Base-by-base conservation (phyloP, 35 echinoderm and acorn worm genomes). In the Apostichopus parvimensis region DNA sequence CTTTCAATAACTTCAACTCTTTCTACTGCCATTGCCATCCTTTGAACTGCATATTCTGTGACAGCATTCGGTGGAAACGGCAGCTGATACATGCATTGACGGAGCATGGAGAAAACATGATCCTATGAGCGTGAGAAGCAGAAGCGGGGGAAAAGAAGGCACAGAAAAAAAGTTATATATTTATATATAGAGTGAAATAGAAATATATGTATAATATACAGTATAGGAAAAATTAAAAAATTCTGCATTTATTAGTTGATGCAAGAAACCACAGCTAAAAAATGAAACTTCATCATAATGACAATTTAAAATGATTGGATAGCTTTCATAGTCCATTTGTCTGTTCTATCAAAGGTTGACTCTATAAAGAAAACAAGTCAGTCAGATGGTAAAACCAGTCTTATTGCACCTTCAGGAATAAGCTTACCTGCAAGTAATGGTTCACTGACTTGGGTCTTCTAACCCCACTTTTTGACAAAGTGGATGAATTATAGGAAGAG, bases 71-170 rank as follows among this genome's bases (percentile, higher is more conserved):
- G 89, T 18, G 89, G 89, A 21, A 78, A 91, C 12, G 89, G 89
- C 5, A 91, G 73, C 73, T 91, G 89, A n/a, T 78, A 91, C 89
- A 91, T 54, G 89, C 89, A 91, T 53, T 91, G 71, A 21, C 89
- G 71, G 17, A 91, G 59, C 89, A 91, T 91, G 8, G 89, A 91
- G 72, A 60, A 77, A 21, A 91, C 89, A 91, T 91, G 89, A 21
- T 91, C 89, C 89, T 91, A 17, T 11, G 53, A 90, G 64, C 53
- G 21, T 64, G 22, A 54, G 6, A 7, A 80, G 78, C 78, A 28
- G 78, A 45, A 45, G 34, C 34, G 34, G 34, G 34, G 0, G 0
- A 45, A 45, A 45, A 45, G 26, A 45, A 45, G 34, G 34, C 58
- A 61, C 7, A 61, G 4, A 87, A 87, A 4, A 80, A 20, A 77